Evolutionary conservation across 2,888 invertebrate species (phyloP).

Genomic region (Lasioglossum calceatum): DNA sequence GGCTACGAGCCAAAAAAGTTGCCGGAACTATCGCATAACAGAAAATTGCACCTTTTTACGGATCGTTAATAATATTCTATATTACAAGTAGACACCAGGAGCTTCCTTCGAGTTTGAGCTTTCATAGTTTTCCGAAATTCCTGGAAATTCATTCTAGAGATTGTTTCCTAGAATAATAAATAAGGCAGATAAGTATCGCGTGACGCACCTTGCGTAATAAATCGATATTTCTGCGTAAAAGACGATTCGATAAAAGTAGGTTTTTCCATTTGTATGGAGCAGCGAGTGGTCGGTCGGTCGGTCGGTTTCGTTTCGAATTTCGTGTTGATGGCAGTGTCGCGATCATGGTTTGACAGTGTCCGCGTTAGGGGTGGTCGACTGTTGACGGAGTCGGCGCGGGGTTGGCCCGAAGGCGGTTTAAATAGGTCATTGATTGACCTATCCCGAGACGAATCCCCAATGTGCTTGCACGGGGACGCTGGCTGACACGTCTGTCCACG

Average conservation of each 20-base stretch:
- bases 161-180: not conserved
- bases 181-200: too few species aligned
- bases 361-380: not conserved
- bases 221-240: not conserved
- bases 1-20: not conserved
- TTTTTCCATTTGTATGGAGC: too few species aligned
- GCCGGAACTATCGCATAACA: not conserved
- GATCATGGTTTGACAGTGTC: not conserved
- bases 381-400: constrained; percentile 49
- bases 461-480: constrained; percentile 52
- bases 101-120: not conserved
- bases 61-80: not conserved
- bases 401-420: constrained; percentile 70
- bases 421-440: constrained; percentile 82
- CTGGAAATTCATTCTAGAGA: not conserved
- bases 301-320: not conserved
- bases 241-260: not conserved
- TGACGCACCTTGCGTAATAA: not conserved
- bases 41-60: not conserved
- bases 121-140: not conserved
- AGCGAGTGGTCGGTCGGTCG: too few species aligned
- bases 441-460: constrained; percentile 70
- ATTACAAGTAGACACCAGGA: not conserved
- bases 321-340: not conserved
- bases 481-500: constrained; percentile 44